Conservation (phyloP, 2,797 vertebrate genomes). For the Schizothorax lantsangensis region DNA sequence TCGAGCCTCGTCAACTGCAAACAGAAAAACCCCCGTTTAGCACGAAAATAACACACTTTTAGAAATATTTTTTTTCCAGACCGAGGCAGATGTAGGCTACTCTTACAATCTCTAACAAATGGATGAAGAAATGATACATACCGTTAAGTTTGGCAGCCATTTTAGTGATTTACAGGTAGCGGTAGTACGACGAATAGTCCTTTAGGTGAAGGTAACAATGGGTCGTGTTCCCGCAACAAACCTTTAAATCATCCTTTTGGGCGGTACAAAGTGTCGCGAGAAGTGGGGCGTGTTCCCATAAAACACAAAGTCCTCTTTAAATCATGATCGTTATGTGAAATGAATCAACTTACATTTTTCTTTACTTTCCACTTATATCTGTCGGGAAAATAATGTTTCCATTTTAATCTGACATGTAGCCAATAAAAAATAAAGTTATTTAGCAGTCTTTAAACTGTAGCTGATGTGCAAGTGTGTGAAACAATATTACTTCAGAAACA, state of each 20-base stretch:
- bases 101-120: neutral
- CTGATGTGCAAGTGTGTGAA: neutral
- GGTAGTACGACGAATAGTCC: rapidly evolving
- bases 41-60: neutral
- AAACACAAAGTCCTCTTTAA: neutral
- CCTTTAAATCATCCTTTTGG: neutral
- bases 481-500: neutral
- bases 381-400: neutral
- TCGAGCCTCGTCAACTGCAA: neutral
- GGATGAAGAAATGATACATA: neutral
- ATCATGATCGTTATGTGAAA: neutral
- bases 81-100: neutral
- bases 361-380: neutral
- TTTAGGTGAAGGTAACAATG: neutral
- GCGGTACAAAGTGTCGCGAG: neutral
- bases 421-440: neutral
- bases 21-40: neutral
- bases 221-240: neutral
- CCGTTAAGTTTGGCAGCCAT: neutral
- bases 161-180: too few relatives aligned
- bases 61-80: neutral
- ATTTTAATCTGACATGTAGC: neutral
- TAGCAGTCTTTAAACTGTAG: neutral
- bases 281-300: neutral
- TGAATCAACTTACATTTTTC: neutral